Percentiles rank a stretch among this genome's conserved stretches.
Conservation (phyloP, 2,797 vertebrate genomes). For the Onychomys torridus region DNA sequence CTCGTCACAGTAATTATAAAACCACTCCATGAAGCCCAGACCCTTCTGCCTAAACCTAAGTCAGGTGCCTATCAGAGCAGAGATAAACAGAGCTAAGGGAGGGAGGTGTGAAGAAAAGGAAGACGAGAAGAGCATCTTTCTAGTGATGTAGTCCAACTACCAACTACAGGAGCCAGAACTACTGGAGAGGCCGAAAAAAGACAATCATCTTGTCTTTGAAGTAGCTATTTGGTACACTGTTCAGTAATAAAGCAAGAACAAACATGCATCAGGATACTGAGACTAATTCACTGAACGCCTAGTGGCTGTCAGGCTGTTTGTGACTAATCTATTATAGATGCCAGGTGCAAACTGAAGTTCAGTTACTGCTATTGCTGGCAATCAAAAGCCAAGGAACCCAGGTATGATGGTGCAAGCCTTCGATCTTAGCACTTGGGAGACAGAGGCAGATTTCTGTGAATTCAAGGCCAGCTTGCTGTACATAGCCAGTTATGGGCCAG, state of each 20-base stretch:
- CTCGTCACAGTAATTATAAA: background rate
- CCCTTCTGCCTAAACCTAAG: background rate
- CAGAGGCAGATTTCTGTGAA: background rate
- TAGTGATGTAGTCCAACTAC: background rate
- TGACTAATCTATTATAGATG: background rate
- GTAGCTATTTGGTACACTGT: background rate
- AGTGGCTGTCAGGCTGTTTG: background rate
- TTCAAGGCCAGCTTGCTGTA: background rate
- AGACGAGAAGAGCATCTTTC: background rate
- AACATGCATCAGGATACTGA: background rate
- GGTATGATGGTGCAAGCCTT: background rate
- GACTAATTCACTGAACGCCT: background rate
- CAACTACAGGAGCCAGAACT: background rate
- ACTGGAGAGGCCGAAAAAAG: slow-evolving; percentile 2
- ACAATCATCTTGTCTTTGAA: background rate
- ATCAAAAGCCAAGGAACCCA: slow-evolving; percentile 45
- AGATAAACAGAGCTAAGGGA: slow-evolving; percentile 12
- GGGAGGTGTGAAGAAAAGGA: slow-evolving; percentile 9
- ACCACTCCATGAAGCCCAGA: background rate
- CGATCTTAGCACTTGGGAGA: background rate
- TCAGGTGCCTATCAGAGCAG: background rate
- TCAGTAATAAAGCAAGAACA: slow-evolving; percentile 1
- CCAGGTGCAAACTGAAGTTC: background rate
- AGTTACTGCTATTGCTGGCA: background rate
- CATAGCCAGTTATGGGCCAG: background rate